Conservation (phyloP, 2,888 invertebrate species). For the Luperina testacea region DNA sequence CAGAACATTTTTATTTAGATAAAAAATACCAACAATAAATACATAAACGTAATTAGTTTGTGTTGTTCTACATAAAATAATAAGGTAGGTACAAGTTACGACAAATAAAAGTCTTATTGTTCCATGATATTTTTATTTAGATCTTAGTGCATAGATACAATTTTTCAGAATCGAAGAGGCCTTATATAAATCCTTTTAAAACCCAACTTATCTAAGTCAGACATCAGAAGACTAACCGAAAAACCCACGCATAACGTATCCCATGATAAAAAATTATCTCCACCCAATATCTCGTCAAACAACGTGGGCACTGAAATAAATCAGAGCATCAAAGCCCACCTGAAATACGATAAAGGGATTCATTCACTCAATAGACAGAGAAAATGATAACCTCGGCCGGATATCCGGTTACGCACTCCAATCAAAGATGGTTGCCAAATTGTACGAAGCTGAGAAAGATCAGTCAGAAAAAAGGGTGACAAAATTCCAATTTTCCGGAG, state of each 20-base stretch:
- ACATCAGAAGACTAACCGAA: conserved; percentile 1
- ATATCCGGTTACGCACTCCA: conserved; percentile 85
- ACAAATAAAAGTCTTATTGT: too few species aligned
- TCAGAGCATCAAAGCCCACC: conserved; percentile 75
- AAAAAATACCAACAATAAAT: not conserved
- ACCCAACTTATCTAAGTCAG: not conserved
- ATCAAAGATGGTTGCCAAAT: conserved; percentile 85
- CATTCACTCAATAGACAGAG: conserved; percentile 77
- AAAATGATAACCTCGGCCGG: conserved; percentile 79
- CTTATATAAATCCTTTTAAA: not conserved
- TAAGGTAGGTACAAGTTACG: not conserved
- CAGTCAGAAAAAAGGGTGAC: conserved; percentile 83
- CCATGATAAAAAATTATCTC: conserved; percentile 36
- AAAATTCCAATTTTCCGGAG: conserved; percentile 84
- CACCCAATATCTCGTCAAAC: conserved; percentile 31
- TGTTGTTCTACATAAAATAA: not conserved
- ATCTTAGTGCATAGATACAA: not conserved
- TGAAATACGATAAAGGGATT: conserved; percentile 79
- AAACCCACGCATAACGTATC: conserved; percentile 2
- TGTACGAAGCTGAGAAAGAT: conserved; percentile 82
- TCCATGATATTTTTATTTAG: not conserved
- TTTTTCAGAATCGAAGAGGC: not conserved
- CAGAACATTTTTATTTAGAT: not conserved
- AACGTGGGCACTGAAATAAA: conserved; percentile 70
- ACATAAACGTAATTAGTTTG: not conserved